These are phyloP conservation scores for Ligdia adustata DNA, from an alignment of 2,888 invertebrate species.

Conservation along the genomic window DNA sequence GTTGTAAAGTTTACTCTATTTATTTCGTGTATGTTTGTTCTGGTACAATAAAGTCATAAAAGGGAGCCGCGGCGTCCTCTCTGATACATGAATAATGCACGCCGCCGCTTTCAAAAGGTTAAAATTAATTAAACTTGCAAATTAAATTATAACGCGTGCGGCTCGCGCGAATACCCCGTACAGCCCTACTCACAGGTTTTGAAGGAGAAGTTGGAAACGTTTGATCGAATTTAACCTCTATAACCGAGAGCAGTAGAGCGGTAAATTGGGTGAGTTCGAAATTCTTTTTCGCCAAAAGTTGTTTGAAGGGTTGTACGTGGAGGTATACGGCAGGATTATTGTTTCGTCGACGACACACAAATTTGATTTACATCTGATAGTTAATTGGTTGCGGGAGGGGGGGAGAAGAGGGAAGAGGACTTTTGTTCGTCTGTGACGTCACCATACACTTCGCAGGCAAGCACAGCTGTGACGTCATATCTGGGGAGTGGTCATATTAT, in stretches of 20 bases:
- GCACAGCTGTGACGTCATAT: too few species aligned
- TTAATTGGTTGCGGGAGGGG: conserved; percentile 33
- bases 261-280: background rate
- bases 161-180: conserved; percentile 28
- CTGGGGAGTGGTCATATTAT: too few species aligned
- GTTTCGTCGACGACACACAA: conserved; percentile 35
- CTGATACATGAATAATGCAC: conserved; percentile 44
- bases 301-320: background rate
- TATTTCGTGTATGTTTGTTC: conserved; percentile 15
- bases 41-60: conserved; percentile 17
- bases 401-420: background rate
- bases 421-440: too few species aligned
- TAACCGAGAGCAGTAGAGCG: background rate
- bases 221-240: conserved; percentile 5
- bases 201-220: background rate
- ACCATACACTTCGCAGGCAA: too few species aligned
- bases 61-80: conserved; percentile 17
- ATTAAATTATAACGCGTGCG: conserved; percentile 58
- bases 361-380: conserved; percentile 42
- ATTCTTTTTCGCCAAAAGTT: conserved; percentile 6
- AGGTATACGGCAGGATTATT: conserved; percentile 31
- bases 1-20: conserved; percentile 12
- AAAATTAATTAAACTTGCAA: conserved; percentile 69
- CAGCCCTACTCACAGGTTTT: conserved; percentile 19
- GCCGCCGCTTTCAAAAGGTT: conserved; percentile 52